Percentiles rank a stretch among this genome's conserved stretches.
Evolutionary conservation across 2,797 vertebrate species (phyloP).

Genomic region (Sebastolobus alascanus): DNA sequence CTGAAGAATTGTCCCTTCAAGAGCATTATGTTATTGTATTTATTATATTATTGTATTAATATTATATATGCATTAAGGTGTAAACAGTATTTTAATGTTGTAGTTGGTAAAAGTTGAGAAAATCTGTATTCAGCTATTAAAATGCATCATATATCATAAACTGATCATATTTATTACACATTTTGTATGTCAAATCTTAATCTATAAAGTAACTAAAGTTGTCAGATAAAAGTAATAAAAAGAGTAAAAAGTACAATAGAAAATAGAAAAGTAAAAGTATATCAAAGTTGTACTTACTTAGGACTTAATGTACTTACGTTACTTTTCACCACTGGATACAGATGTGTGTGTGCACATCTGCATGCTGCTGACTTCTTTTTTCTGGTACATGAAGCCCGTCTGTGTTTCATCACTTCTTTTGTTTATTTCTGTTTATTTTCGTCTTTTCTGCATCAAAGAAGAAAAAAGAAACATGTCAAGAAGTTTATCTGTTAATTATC

Average conservation of each 20-base stretch:
- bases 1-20: not conserved
- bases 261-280: not conserved
- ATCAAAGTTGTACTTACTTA: not conserved
- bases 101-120: not conserved
- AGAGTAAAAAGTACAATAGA: not conserved
- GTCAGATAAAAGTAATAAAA: not conserved
- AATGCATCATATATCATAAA: not conserved
- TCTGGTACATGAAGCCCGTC: not conserved
- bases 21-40: not conserved
- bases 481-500: not conserved
- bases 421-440: slow-evolving; percentile 4
- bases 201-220: not conserved
- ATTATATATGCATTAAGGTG: not conserved
- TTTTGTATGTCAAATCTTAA: not conserved
- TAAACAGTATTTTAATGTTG: not conserved
- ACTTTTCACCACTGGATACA: not conserved
- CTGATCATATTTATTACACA: not conserved
- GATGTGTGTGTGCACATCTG: slow-evolving; percentile 29
- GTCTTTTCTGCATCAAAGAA: slow-evolving; percentile 3
- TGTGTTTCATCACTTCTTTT: slow-evolving; percentile 9
- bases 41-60: not conserved
- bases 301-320: not conserved
- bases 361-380: not conserved
- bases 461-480: not conserved
- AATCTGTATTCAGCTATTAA: not conserved